phyloP scores from a whole-genome alignment of 2,797 vertebrate species.

The Siniperca obscura region DNA sequence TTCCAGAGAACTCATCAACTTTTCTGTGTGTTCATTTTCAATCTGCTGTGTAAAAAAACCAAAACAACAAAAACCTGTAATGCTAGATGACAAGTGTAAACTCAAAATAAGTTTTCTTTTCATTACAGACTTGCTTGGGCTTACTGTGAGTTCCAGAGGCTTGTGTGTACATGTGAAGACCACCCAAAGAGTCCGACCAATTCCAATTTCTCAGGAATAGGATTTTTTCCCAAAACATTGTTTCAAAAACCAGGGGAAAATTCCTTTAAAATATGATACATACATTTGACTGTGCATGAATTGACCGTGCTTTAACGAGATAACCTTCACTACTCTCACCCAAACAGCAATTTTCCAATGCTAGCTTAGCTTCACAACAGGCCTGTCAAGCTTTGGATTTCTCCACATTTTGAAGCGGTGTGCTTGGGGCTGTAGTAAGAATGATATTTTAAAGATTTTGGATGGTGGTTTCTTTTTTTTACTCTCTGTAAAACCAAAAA shows the following conservation, averaged over 20 bases:
- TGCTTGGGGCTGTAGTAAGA: not conserved
- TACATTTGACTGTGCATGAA: not conserved
- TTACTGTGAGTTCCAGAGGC: slow-evolving; percentile 33
- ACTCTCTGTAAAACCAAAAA: not conserved
- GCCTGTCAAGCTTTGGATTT: slow-evolving; percentile 12
- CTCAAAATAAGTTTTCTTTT: slow-evolving; percentile 47
- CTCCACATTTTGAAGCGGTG: not conserved
- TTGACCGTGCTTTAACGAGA: not conserved
- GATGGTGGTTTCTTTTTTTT: not conserved
- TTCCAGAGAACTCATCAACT: slow-evolving; percentile 29
- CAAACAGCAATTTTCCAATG: not conserved
- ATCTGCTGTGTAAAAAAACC: slow-evolving; percentile 1
- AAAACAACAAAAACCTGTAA: slow-evolving; percentile 13
- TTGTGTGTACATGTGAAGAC: slow-evolving; percentile 52
- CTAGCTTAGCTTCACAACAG: not conserved
- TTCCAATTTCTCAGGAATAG: slow-evolving; percentile 12
- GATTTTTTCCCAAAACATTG: not conserved
- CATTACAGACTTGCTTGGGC: slow-evolving; percentile 34
- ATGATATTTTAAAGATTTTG: not conserved
- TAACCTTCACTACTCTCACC: not conserved
- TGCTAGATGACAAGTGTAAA: slow-evolving; percentile 32
- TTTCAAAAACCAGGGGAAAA: not conserved
- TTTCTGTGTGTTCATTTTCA: slow-evolving; percentile 17
- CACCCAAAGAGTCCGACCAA: slow-evolving; percentile 45
- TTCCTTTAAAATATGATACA: slow-evolving; percentile 6